Evolutionary conservation across 2,797 vertebrate genomes (phyloP).

Genomic region (Merluccius polli): DNA sequence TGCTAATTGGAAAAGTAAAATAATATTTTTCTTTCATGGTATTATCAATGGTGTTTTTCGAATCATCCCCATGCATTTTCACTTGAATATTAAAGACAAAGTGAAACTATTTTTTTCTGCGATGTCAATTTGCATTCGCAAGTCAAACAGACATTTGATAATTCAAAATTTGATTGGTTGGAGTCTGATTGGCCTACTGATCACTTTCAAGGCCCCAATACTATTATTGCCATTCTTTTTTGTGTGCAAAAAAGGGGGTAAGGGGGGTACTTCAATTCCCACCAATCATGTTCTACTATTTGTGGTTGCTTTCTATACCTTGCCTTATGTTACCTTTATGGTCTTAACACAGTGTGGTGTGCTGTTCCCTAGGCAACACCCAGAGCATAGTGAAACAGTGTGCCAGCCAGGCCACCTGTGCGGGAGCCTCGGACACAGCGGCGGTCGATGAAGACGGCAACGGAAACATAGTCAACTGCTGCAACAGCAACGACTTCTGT

Average conservation of each 20-base stretch:
- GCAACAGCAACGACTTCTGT: slow-evolving; percentile 53
- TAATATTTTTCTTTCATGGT: background rate
- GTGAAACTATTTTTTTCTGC: background rate
- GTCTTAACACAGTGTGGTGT: background rate
- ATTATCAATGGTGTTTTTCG: background rate
- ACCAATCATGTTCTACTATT: background rate
- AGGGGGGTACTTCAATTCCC: too few relatives aligned
- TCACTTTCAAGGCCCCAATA: too few relatives aligned
- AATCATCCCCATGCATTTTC: background rate
- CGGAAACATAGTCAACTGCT: slow-evolving; percentile 60
- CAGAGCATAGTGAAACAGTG: slow-evolving; percentile 62
- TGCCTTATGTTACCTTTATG: background rate
- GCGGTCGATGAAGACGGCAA: slow-evolving; percentile 43
- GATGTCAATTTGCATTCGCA: too few relatives aligned
- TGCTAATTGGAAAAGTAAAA: background rate
- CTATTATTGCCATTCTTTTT: too few relatives aligned
- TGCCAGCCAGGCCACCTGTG: slow-evolving; percentile 45
- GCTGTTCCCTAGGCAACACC: slow-evolving; percentile 32
- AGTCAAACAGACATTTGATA: too few relatives aligned
- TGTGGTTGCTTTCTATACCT: background rate
- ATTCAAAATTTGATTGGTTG: too few relatives aligned
- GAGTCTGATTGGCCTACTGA: too few relatives aligned
- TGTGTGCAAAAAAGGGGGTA: too few relatives aligned
- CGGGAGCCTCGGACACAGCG: slow-evolving; percentile 13
- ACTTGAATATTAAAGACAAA: background rate